Evolutionary conservation across 2,888 invertebrate species (phyloP), one percentile per base, ranked within the genome.

Genomic region (Leucania comma): DNA sequence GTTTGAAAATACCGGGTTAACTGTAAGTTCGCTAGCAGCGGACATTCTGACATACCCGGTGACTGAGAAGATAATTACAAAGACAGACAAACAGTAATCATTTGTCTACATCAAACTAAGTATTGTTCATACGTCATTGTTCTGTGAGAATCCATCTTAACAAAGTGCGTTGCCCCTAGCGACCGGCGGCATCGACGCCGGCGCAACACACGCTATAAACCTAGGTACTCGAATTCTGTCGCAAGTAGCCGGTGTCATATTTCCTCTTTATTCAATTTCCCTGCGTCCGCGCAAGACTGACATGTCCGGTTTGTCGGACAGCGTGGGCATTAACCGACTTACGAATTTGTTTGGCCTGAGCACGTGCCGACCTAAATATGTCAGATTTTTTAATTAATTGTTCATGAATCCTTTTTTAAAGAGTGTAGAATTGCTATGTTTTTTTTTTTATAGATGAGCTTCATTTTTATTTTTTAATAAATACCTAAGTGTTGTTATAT

Each of bases 211-310:
- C 74, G 76, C 60, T 63, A 57, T 78, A 75, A 81, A 77, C 63
- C 72, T 84, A 73, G 78, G 83, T 83, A 80, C 81, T 80, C 79
- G 79, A 75, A 84, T 82, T 86, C 82, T 86, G 89, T 86, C 86
- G 87, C 87, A 88, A 90, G 90, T 87, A 86, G 88, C 85, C 89
- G 89, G 91, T 94, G 90, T 95, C 94, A 91, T 90, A 90, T 95
- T 93, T 91, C 94, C 90, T 91, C 90, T 94, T 95, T 89, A 94
- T 93, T 92, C 85, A 94, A 94, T 94, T 94, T 92, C 89, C 92
- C 89, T 82, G 87, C 86, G 87, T 85, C 81, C 85, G 87, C 82
- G 74, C 84, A 85, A 85, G 91, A 91, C 88, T 90, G 91, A 90
- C 92, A 89, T 90, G 88, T 94, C 94, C 94, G 93, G 84, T 87